Conservation (phyloP, 2,113 vertebrate species). For the Peromyscus polionotus region DNA sequence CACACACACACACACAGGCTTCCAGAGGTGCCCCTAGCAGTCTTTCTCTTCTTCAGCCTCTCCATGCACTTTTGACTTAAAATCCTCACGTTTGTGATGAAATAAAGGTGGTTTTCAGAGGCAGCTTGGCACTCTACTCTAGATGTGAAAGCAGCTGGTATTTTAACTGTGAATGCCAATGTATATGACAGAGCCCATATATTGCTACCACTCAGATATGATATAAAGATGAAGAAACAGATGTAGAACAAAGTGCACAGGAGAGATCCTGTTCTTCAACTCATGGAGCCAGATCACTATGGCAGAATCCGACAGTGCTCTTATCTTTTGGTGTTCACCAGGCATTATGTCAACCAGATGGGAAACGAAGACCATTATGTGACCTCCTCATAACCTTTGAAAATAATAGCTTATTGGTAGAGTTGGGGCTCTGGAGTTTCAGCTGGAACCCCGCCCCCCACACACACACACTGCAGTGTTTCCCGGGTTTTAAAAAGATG, state of each 20-base stretch:
- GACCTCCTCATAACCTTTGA: neutral
- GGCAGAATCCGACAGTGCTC: neutral
- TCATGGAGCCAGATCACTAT: neutral
- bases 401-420: neutral
- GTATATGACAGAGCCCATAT: neutral
- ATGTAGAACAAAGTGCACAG: neutral
- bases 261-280: neutral
- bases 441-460: neutral
- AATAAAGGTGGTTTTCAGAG: neutral
- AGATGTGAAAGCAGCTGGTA: neutral
- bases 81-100: neutral
- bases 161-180: neutral
- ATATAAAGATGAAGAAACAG: neutral
- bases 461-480: neutral
- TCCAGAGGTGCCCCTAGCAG: rapidly evolving
- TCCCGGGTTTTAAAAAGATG: neutral
- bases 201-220: neutral
- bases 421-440: constrained; percentile 13
- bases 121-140: neutral
- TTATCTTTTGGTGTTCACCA: neutral
- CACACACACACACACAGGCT: neutral
- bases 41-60: too few species aligned
- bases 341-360: neutral
- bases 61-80: neutral
- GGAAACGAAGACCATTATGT: neutral